Evolutionary conservation across 2,797 vertebrate genomes (phyloP).

Genomic region (Coccyzus lansbergi): DNA sequence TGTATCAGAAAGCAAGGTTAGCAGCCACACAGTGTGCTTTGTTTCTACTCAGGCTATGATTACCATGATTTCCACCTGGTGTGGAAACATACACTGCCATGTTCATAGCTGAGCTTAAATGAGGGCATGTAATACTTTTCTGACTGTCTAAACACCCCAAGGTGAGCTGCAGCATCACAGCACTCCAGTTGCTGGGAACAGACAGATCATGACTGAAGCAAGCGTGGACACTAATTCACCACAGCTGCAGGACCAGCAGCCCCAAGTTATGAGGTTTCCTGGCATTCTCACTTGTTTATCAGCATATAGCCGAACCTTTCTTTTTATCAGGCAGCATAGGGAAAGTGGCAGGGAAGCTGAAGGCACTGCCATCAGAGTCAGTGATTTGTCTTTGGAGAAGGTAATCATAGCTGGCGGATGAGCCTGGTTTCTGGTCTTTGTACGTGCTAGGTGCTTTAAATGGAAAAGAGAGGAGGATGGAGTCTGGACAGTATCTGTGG

Average conservation of each 20-base stretch:
- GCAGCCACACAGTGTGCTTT: background rate
- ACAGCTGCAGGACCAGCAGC: background rate
- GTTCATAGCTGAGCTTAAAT: background rate
- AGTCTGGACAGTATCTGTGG: conserved; percentile 35
- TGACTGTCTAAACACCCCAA: background rate
- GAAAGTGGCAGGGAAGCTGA: background rate
- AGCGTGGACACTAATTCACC: background rate
- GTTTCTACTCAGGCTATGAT: background rate
- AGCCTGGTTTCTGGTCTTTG: conserved; percentile 13
- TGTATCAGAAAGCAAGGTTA: background rate
- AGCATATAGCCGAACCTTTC: background rate
- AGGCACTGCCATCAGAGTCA: background rate
- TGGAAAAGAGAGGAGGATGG: background rate
- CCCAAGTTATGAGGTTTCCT: background rate
- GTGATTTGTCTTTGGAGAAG: background rate
- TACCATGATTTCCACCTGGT: background rate
- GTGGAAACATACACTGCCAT: background rate
- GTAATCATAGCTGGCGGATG: background rate
- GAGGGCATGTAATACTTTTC: background rate
- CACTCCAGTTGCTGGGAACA: background rate
- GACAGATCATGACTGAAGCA: background rate
- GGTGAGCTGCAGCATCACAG: rapidly evolving
- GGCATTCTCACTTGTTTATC: background rate
- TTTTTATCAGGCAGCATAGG: background rate
- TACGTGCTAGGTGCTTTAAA: background rate